Conservation (phyloP, 2,797 vertebrate genomes). For the Remorina albescens region DNA sequence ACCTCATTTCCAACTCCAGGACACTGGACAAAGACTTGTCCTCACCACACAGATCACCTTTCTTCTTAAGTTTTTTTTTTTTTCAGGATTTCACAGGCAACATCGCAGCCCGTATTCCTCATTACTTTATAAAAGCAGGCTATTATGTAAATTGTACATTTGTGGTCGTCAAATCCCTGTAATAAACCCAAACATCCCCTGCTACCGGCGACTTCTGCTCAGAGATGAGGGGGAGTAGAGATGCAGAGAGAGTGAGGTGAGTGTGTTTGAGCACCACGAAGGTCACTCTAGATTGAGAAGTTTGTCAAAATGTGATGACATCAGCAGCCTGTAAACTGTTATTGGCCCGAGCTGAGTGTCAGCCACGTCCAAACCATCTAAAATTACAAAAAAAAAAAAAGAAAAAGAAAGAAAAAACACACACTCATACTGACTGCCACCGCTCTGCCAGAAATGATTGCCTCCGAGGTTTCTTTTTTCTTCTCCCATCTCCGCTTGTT, state of each 20-base stretch:
- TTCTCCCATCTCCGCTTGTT: constrained; percentile 57
- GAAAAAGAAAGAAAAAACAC: constrained; percentile 48
- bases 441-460: constrained; percentile 91
- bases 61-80: constrained; percentile 7
- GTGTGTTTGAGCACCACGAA: constrained; percentile 90
- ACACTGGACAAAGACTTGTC: not conserved
- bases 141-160: constrained; percentile 42
- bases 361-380: constrained; percentile 56
- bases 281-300: constrained; percentile 96
- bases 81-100: not conserved
- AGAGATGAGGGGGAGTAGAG: constrained; percentile 37
- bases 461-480: constrained; percentile 87
- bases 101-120: constrained; percentile 15
- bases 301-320: constrained; percentile 98
- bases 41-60: not conserved
- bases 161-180: constrained; percentile 20
- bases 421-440: constrained; percentile 76
- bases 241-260: constrained; percentile 84
- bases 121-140: constrained; percentile 38
- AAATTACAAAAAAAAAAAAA: constrained; percentile 84
- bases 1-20: not conserved
- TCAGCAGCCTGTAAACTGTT: constrained; percentile 94
- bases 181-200: constrained; percentile 34
- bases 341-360: constrained; percentile 85
- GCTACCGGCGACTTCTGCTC: constrained; percentile 38